Evolutionary conservation across 1,140 invertebrate species (phyloP).

Genomic region (Callitettix versicolor): DNA sequence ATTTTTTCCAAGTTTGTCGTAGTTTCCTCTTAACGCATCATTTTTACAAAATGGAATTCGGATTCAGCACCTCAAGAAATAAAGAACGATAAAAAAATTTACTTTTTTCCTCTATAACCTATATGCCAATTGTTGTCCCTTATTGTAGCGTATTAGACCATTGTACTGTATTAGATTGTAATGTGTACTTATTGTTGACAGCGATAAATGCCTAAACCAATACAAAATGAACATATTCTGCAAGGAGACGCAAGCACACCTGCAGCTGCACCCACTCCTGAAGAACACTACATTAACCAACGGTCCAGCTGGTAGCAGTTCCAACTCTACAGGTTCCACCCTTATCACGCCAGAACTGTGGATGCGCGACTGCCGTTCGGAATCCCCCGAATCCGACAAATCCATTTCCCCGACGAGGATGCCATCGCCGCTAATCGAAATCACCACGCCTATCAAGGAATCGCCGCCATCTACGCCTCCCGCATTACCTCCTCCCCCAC

Average conservation of each 20-base stretch:
- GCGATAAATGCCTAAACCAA: slow-evolving; percentile 86
- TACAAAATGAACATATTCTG: slow-evolving; percentile 95
- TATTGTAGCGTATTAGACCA: too few species aligned
- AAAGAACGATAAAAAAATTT: too few species aligned
- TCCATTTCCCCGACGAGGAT: slow-evolving; percentile 30
- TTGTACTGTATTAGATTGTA: too few species aligned
- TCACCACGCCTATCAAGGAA: slow-evolving; percentile 25
- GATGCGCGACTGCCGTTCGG: slow-evolving; percentile 63
- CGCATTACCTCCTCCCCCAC: slow-evolving; percentile 20
- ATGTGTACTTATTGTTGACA: slow-evolving; percentile 35
- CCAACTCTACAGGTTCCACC: slow-evolving; percentile 29
- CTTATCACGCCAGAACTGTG: slow-evolving; percentile 82
- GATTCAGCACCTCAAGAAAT: too few species aligned
- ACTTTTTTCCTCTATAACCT: too few species aligned
- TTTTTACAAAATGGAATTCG: too few species aligned
- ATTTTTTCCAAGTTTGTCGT: too few species aligned
- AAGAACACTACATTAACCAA: slow-evolving; percentile 35
- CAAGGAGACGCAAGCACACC: slow-evolving; percentile 77
- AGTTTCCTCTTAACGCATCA: too few species aligned
- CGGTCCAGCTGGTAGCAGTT: slow-evolving; percentile 25
- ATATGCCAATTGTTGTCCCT: too few species aligned
- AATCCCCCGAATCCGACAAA: slow-evolving; percentile 39
- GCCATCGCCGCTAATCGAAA: slow-evolving; percentile 24
- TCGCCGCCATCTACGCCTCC: slow-evolving; percentile 33
- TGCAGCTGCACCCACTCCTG: slow-evolving; percentile 68